phyloP scores from a whole-genome alignment of 2,888 invertebrate genomes.

The Cheiracanthium punctorium region DNA sequence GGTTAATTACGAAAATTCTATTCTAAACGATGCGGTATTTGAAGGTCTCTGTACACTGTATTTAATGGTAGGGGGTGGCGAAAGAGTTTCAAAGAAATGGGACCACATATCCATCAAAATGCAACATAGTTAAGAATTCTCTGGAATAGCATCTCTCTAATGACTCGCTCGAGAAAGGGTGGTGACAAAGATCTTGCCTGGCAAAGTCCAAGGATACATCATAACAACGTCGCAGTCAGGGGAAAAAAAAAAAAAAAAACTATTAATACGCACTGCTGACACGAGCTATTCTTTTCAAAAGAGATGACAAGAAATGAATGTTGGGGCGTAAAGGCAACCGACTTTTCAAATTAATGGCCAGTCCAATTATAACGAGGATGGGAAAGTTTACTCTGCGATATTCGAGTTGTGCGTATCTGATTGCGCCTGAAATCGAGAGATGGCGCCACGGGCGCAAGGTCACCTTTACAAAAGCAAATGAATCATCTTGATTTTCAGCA shows the following conservation, averaged over 20 bases:
- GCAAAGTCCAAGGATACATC: slow-evolving; percentile 10
- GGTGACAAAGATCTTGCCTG: not conserved
- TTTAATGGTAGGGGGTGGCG: too few species aligned
- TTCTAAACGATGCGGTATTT: too few species aligned
- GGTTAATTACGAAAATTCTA: too few species aligned
- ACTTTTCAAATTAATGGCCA: not conserved
- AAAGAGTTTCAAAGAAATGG: not conserved
- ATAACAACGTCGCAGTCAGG: not conserved
- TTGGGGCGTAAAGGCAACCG: not conserved
- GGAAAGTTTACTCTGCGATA: too few species aligned
- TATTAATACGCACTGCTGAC: slow-evolving; percentile 11
- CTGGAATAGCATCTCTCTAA: not conserved
- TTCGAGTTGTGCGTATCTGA: not conserved
- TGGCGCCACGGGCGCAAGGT: slow-evolving; percentile 10
- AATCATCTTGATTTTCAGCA: not conserved
- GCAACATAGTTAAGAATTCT: not conserved
- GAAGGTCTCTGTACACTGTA: too few species aligned
- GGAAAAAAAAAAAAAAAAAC: not conserved
- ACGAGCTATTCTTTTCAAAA: not conserved
- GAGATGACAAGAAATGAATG: not conserved
- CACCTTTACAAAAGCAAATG: slow-evolving; percentile 13
- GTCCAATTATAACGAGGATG: not conserved
- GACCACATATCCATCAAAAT: not conserved
- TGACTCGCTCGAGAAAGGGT: not conserved
- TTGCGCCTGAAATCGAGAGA: not conserved